These are phyloP conservation scores for Daubentonia madagascariensis DNA, from an alignment of 2,113 vertebrate species.

Conservation along the genomic window DNA sequence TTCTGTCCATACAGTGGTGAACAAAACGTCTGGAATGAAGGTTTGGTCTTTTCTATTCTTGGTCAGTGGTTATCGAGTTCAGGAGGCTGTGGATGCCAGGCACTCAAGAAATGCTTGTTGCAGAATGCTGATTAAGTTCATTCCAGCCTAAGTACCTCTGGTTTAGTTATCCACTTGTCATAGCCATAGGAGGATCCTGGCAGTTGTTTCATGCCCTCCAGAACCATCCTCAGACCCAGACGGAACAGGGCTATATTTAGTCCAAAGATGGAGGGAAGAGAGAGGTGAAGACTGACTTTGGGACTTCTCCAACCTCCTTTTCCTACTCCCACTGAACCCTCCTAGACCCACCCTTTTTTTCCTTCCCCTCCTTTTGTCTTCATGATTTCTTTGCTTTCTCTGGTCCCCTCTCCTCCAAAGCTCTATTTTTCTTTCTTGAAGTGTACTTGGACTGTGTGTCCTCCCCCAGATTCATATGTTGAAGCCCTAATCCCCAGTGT, in stretches of 20 bases:
- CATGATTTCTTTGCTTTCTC: not conserved
- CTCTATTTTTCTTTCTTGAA: not conserved
- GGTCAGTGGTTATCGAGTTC: not conserved
- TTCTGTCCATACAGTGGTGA: not conserved
- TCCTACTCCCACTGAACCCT: rapidly evolving
- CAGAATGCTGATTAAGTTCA: not conserved
- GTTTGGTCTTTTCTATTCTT: not conserved
- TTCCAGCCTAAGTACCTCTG: not conserved
- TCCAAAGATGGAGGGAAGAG: not conserved
- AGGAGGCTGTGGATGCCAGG: not conserved
- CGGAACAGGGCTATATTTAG: not conserved
- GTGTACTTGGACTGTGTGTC: not conserved
- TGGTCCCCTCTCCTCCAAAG: not conserved
- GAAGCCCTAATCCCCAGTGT: not conserved
- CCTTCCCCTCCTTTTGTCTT: not conserved
- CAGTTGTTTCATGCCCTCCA: no score
- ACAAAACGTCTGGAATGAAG: not conserved
- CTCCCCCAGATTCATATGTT: not conserved
- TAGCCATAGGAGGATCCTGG: not conserved
- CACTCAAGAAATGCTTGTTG: not conserved
- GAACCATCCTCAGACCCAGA: not conserved
- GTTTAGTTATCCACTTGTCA: not conserved
- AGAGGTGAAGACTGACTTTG: not conserved
- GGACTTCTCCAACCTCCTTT: no score
- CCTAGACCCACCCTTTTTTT: rapidly evolving